phyloP scores from a whole-genome alignment of 2,797 vertebrate species.

The Apogon talboti region DNA sequence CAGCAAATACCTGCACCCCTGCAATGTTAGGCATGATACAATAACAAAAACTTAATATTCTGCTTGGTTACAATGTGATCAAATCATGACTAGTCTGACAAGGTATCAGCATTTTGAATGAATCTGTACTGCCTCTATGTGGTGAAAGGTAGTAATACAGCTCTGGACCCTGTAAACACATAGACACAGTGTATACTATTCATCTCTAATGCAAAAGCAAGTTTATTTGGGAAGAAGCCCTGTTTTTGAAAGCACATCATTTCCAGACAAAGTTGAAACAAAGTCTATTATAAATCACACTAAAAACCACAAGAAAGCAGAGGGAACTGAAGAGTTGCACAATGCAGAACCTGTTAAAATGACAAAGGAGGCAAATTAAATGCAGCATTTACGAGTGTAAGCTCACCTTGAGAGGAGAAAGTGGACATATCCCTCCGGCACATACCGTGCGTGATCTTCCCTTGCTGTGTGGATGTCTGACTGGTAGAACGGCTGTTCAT shows the following conservation, averaged over 20 bases:
- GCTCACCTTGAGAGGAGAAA: conserved; percentile 68
- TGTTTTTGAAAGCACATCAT: neutral
- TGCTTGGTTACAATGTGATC: neutral
- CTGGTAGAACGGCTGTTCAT: conserved; percentile 43
- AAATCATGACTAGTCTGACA: neutral
- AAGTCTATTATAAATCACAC: neutral
- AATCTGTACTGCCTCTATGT: conserved; percentile 47
- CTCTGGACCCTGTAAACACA: neutral
- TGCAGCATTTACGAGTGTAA: conserved; percentile 2
- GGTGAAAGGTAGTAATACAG: conserved; percentile 32
- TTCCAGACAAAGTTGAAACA: too few relatives aligned
- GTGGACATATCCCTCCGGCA: conserved; percentile 68
- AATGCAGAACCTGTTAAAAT: neutral
- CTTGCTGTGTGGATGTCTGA: conserved; percentile 41
- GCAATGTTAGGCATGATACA: neutral
- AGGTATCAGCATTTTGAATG: neutral
- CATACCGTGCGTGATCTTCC: conserved; percentile 68
- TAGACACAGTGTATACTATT: too few relatives aligned
- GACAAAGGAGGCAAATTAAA: neutral
- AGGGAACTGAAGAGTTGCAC: neutral
- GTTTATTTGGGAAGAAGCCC: neutral
- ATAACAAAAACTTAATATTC: neutral
- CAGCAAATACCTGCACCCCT: neutral
- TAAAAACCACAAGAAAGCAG: neutral
- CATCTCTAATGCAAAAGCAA: neutral